A percentile compares a stretch with the other conserved stretches of the same genome.
These are phyloP conservation scores for Neelides sp. DNA, from an alignment of 1,140 invertebrate species.

Conservation along the genomic window DNA sequence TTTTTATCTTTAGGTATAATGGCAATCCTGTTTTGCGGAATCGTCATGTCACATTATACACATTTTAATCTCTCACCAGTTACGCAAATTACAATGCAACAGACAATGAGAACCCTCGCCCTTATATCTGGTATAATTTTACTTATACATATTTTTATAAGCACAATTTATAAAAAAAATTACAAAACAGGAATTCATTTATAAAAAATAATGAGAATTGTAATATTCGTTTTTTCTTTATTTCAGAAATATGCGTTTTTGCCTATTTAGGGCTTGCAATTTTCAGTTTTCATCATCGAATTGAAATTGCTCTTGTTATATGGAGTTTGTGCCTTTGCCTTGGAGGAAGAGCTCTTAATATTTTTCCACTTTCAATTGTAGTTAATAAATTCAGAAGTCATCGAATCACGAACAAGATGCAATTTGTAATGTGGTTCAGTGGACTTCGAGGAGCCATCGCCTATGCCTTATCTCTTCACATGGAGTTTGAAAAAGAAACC, in stretches of 20 bases:
- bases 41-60: slow-evolving; percentile 99
- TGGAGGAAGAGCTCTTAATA: slow-evolving; percentile 86
- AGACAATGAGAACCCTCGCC: slow-evolving; percentile 92
- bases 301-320: slow-evolving; percentile 65
- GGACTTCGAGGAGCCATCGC: slow-evolving; percentile 86
- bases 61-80: slow-evolving; percentile 97
- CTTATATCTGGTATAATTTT: slow-evolving; percentile 81
- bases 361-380: slow-evolving; percentile 84
- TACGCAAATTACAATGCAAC: slow-evolving; percentile 98
- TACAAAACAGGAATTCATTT: neutral
- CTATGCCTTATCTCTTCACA: slow-evolving; percentile 90
- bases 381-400: slow-evolving; percentile 94
- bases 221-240: slow-evolving; percentile 15
- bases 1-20: slow-evolving; percentile 68
- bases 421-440: slow-evolving; percentile 99
- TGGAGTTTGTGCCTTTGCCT: slow-evolving; percentile 89
- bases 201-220: slow-evolving; percentile 7
- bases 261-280: slow-evolving; percentile 96
- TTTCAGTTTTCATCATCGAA: slow-evolving; percentile 77
- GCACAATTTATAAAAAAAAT: slow-evolving; percentile 2
- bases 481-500: slow-evolving; percentile 86
- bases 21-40: slow-evolving; percentile 97
- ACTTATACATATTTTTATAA: too few relatives aligned
- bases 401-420: slow-evolving; percentile 95
- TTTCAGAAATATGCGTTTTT: slow-evolving; percentile 88